Evolutionary conservation across 2,888 invertebrate genomes (phyloP).

Genomic region (Andrena praecox): DNA sequence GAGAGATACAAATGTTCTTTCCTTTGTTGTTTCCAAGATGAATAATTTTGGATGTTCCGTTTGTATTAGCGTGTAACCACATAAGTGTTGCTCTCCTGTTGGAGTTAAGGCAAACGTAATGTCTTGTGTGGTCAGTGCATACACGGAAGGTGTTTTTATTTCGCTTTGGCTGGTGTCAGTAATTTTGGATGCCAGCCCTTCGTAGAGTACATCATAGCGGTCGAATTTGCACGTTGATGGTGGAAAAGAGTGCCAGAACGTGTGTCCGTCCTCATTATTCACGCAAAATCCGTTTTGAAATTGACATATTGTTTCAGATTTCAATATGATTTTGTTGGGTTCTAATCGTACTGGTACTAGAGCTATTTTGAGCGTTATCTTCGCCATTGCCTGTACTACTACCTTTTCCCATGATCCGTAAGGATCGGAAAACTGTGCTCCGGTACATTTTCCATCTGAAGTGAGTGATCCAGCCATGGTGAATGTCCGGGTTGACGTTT

Average conservation of each 20-base stretch:
- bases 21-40: background rate
- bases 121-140: background rate
- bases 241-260: too few species aligned
- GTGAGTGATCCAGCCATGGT: too few species aligned
- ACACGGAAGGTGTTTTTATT: background rate
- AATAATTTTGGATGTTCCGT: slow-evolving; percentile 14
- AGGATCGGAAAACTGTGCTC: too few species aligned
- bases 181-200: background rate
- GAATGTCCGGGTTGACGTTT: too few species aligned
- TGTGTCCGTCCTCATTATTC: too few species aligned
- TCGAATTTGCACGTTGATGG: too few species aligned
- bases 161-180: background rate
- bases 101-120: background rate
- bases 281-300: background rate
- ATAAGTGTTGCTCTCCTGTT: background rate
- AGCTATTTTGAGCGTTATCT: background rate
- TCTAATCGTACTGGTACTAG: background rate
- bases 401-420: background rate
- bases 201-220: too few species aligned
- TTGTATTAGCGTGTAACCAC: background rate
- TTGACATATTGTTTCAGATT: slow-evolving; percentile 6
- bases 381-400: background rate
- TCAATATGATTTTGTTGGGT: background rate
- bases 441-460: too few species aligned
- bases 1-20: background rate